A percentile compares a stretch with the other conserved stretches of the same genome.
phyloP scores from a whole-genome alignment of 1,140 invertebrate species.

The Galleria mellonella region DNA sequence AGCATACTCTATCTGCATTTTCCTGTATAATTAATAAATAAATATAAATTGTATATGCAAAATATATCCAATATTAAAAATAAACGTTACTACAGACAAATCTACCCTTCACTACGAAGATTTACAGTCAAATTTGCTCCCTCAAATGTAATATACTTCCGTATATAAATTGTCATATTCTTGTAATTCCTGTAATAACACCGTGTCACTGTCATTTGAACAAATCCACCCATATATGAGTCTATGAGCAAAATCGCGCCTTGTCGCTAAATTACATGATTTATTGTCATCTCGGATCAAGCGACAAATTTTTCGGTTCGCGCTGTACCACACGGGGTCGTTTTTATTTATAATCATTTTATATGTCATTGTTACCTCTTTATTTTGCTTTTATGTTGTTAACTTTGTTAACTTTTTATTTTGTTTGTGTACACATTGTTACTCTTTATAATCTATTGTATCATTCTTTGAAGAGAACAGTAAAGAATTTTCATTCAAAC shows the following conservation, averaged over 20 bases:
- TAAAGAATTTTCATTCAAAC: too few relatives aligned
- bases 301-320: slow-evolving; percentile 21
- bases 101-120: slow-evolving; percentile 4
- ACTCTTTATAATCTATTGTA: too few relatives aligned
- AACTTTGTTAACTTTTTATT: too few relatives aligned
- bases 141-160: slow-evolving; percentile 21
- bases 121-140: slow-evolving; percentile 16
- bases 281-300: slow-evolving; percentile 65
- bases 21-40: too few relatives aligned
- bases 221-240: slow-evolving; percentile 38
- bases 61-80: too few relatives aligned
- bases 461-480: too few relatives aligned
- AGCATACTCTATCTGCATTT: too few relatives aligned
- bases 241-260: slow-evolving; percentile 34
- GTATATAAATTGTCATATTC: slow-evolving; percentile 32
- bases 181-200: slow-evolving; percentile 40
- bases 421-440: too few relatives aligned
- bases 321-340: slow-evolving; percentile 20
- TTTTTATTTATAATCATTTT: slow-evolving; percentile 1
- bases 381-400: too few relatives aligned
- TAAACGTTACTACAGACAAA: not conserved
- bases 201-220: slow-evolving; percentile 42
- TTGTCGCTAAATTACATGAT: slow-evolving; percentile 67
- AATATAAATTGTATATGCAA: too few relatives aligned
- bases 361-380: too few relatives aligned